phyloP scores from a whole-genome alignment of 2,113 vertebrate species.

The Dromiciops gliroides region DNA sequence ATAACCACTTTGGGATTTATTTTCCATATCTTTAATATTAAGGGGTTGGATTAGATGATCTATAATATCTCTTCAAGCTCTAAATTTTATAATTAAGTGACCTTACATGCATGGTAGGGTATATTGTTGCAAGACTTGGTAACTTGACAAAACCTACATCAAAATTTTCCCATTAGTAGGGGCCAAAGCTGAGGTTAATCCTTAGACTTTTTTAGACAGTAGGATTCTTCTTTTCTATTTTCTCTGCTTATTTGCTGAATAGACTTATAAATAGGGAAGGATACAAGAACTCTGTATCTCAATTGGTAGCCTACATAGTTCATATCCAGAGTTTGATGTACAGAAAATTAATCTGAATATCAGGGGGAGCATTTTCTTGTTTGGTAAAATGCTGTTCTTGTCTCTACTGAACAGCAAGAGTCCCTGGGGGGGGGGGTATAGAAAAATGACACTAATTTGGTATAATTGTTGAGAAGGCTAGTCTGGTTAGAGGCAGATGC shows the following conservation, averaged over 20 bases:
- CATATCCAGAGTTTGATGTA: rapidly evolving
- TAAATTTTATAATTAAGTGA: not conserved
- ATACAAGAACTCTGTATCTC: too few relatives aligned
- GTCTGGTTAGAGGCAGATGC: not conserved
- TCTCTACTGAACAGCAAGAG: not conserved
- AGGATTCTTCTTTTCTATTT: not conserved
- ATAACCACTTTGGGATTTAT: not conserved
- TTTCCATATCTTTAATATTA: not conserved
- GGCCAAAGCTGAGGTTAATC: rapidly evolving
- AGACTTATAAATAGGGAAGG: not conserved
- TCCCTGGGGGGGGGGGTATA: rapidly evolving
- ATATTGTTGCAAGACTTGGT: not conserved
- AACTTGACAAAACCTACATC: not conserved
- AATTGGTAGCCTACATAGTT: not conserved
- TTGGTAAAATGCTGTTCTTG: not conserved
- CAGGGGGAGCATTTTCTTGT: not conserved
- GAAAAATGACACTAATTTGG: not conserved
- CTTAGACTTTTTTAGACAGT: rapidly evolving
- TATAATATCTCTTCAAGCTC: not conserved
- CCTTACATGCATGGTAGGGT: not conserved
- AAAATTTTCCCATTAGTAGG: not conserved
- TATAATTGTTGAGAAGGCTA: not conserved
- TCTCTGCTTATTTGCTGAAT: not conserved
- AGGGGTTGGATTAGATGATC: not conserved
- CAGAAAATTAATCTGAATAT: not conserved